phyloP scores from a whole-genome alignment of 2,113 vertebrate genomes.

The Oryzias melastigma region DNA sequence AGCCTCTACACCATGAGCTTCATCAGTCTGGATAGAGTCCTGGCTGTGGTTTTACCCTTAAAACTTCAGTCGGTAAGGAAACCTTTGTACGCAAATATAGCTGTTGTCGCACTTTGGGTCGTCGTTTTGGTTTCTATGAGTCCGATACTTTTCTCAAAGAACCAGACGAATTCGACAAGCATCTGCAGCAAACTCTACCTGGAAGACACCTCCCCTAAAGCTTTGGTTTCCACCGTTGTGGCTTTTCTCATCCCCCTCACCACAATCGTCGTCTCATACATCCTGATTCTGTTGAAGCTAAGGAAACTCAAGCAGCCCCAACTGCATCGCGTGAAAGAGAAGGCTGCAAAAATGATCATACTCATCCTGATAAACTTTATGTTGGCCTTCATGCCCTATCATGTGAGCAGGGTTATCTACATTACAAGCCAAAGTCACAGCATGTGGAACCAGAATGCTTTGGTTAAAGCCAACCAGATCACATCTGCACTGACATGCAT shows the following conservation, averaged over 20 bases:
- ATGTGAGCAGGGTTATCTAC: slow-evolving; percentile 69
- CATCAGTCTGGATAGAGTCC: slow-evolving; percentile 73
- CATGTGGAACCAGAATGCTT: not conserved
- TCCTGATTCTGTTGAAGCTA: slow-evolving; percentile 68
- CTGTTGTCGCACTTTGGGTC: slow-evolving; percentile 62
- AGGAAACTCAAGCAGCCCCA: slow-evolving; percentile 41
- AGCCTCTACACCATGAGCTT: slow-evolving; percentile 76
- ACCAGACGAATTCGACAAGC: slow-evolving; percentile 13
- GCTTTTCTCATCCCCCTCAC: slow-evolving; percentile 67
- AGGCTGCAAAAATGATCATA: slow-evolving; percentile 70
- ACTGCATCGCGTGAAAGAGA: slow-evolving; percentile 36
- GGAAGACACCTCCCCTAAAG: slow-evolving; percentile 51
- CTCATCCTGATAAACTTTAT: slow-evolving; percentile 71
- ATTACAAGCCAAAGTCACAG: slow-evolving; percentile 30
- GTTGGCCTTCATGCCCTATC: slow-evolving; percentile 76
- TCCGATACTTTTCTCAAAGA: slow-evolving; percentile 59
- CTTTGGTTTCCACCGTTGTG: slow-evolving; percentile 64
- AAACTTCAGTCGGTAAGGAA: slow-evolving; percentile 55
- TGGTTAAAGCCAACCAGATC: slow-evolving; percentile 65
- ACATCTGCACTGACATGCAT: slow-evolving; percentile 77
- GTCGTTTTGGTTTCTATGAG: slow-evolving; percentile 48
- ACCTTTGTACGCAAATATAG: slow-evolving; percentile 51
- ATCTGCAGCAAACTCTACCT: slow-evolving; percentile 70
- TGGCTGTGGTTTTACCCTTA: slow-evolving; percentile 68
- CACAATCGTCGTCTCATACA: slow-evolving; percentile 60